A percentile compares a stretch with the other conserved stretches of the same genome.
Evolutionary conservation across 2,113 vertebrate genomes (phyloP).

Genomic region (Rousettus leschenaultii): DNA sequence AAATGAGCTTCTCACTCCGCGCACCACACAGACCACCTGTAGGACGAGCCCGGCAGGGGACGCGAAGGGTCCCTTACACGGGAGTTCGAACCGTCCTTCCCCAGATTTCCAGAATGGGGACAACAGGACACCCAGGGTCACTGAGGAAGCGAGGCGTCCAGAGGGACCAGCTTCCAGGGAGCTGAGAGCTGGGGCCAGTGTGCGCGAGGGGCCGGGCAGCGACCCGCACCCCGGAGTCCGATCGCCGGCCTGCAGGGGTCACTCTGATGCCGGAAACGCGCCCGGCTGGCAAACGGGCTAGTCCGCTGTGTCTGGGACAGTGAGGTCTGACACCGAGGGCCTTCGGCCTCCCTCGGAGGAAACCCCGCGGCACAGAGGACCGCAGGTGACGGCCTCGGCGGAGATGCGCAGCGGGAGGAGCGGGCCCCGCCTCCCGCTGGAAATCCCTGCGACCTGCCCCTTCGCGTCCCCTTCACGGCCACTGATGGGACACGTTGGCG

Average conservation of each 20-base stretch:
- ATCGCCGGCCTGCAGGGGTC: background rate
- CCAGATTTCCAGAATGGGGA: background rate
- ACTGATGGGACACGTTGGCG: background rate
- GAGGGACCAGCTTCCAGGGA: background rate
- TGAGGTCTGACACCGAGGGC: background rate
- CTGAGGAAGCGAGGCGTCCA: background rate
- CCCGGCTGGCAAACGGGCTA: background rate
- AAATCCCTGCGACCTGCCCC: background rate
- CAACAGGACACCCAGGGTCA: background rate
- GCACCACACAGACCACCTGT: rapidly evolving
- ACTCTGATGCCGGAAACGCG: background rate
- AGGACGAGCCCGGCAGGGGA: no score
- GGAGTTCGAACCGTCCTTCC: background rate
- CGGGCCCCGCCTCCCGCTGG: rapidly evolving
- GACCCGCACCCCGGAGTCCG: background rate
- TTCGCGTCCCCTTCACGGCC: background rate
- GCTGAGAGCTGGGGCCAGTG: background rate
- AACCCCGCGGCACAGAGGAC: rapidly evolving
- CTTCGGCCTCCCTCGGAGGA: background rate
- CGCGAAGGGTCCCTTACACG: background rate
- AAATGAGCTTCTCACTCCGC: rapidly evolving
- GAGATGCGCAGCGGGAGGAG: no score
- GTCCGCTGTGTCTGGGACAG: background rate
- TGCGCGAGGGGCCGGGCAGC: rapidly evolving
- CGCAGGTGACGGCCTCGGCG: rapidly evolving